Percentiles rank a stretch among this genome's conserved stretches.
These are phyloP conservation scores for Pelobates cultripes DNA, from an alignment of 2,797 vertebrate species.

Conservation along the genomic window DNA sequence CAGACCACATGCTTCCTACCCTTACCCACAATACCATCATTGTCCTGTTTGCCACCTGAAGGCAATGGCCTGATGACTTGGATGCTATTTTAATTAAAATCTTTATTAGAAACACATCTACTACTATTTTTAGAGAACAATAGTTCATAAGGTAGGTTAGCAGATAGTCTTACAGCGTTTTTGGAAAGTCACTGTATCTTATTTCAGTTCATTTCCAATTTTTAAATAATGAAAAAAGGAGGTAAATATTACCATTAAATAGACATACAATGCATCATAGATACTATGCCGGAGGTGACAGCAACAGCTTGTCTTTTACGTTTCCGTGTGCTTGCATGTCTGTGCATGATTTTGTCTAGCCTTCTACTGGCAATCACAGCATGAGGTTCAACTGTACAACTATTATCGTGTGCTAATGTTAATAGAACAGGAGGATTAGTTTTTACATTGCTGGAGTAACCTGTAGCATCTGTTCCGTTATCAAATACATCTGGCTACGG, in stretches of 20 bases:
- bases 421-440: constrained; percentile 67
- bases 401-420: constrained; percentile 68
- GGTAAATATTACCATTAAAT: constrained; percentile 19
- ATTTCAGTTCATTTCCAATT: constrained; percentile 46
- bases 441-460: constrained; percentile 65
- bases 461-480: constrained; percentile 63
- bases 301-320: constrained; percentile 51
- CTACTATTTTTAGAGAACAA: background rate
- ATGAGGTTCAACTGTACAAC: constrained; percentile 56
- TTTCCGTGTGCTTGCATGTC: constrained; percentile 53
- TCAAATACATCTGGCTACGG: constrained; percentile 69
- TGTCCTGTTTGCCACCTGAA: too few species aligned
- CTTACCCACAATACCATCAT: too few species aligned
- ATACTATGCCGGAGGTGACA: constrained; percentile 28
- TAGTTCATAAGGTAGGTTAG: background rate
- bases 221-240: constrained; percentile 37
- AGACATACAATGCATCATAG: constrained; percentile 31
- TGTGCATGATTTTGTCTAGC: constrained; percentile 56
- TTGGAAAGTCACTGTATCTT: constrained; percentile 22
- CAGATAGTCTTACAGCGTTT: constrained; percentile 17
- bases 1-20: too few species aligned
- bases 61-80: too few species aligned
- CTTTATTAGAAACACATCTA: background rate
- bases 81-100: too few species aligned
- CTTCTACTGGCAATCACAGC: constrained; percentile 69